Conservation (phyloP, 1,140 invertebrate genomes). For the Meloidogyne hapla region DNA sequence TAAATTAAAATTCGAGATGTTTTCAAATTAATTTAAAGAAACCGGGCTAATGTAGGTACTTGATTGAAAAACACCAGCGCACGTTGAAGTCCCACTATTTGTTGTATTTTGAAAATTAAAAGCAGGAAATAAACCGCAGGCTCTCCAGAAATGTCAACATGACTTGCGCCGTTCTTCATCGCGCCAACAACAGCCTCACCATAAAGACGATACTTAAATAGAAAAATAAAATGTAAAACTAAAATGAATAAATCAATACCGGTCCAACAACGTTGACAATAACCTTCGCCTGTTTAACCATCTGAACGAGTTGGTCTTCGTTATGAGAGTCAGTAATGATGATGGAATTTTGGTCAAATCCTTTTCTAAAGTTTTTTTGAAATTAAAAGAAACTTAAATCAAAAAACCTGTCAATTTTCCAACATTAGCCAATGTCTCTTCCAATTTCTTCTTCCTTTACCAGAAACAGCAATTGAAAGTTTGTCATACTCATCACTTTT, state of each 20-base stretch:
- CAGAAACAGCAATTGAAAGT: conserved; percentile 43
- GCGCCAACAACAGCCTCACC: conserved; percentile 88
- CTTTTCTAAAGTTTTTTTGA: conserved; percentile 39
- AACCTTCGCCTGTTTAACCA: conserved; percentile 53
- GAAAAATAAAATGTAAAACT: too few relatives aligned
- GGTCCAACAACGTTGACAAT: conserved; percentile 58
- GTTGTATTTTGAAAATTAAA: too few relatives aligned
- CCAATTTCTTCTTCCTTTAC: conserved; percentile 43
- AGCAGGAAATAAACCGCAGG: conserved; percentile 68
- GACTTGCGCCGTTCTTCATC: conserved; percentile 76
- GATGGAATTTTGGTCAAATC: conserved; percentile 44
- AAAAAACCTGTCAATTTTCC: conserved; percentile 32
- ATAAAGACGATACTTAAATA: conserved; percentile 78
- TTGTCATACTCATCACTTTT: conserved; percentile 59
- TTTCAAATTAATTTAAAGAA: too few relatives aligned
- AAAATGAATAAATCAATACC: too few relatives aligned
- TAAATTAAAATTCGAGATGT: too few relatives aligned
- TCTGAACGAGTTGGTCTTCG: conserved; percentile 41
- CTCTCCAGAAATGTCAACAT: conserved; percentile 88
- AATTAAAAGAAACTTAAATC: neutral
- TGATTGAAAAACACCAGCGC: too few relatives aligned
- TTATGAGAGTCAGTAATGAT: conserved; percentile 50
- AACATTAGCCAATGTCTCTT: conserved; percentile 39
- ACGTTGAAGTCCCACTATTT: too few relatives aligned
- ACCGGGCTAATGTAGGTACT: too few relatives aligned